Base-by-base conservation (phyloP, 2,797 vertebrate genomes). In the Atherinosoma microstoma region DNA sequence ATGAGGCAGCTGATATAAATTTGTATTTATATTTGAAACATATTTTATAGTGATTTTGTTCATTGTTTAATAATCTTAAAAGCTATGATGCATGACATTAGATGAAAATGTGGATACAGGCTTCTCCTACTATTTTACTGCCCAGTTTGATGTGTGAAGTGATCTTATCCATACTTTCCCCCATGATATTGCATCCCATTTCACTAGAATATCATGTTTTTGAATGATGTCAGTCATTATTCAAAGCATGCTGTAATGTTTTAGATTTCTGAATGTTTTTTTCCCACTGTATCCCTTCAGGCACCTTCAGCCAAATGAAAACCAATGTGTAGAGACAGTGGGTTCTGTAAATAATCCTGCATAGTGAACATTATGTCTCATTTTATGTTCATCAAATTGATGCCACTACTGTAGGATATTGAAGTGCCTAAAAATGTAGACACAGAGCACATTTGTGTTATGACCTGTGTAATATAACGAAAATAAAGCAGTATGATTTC, bases 61-160 rank as follows among this genome's bases (percentile, higher is more conserved):
- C 2, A 49, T 3, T 2, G 1, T 59, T 64, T 76, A 70, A 51
- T 66, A 40, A 34, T 65, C 51, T 80, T 51, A 86, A 87, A 85
- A 59, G 71, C 20, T 61, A 73, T 2, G 1, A 30, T 22, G 8
- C 58, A 36, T 58, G 42, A 64, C 73, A 59, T 58, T 57, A 62
- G 65, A 70, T 60, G 32, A 69, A 68, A 20, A 38, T 47, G 18
- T 76, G 38, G 35, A 64, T 45, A 12, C 61, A 71, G 53, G 30
- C 9, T 56, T 59, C 62, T 63, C 40, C 67, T 42, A 22, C 4
- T 22, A 58, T 80, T 84, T 68, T 59, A 64, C 34, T 67, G 60
- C 32, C 30, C 24, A 47, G 42, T 47, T 47, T 47, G 42, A 36
- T 36, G 10, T 74, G 3, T 70, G 36, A 36, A 11, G 15, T 47